A percentile compares a stretch with the other conserved stretches of the same genome.
Evolutionary conservation across 2,797 vertebrate species (phyloP).

Genomic region (Paguma larvata): DNA sequence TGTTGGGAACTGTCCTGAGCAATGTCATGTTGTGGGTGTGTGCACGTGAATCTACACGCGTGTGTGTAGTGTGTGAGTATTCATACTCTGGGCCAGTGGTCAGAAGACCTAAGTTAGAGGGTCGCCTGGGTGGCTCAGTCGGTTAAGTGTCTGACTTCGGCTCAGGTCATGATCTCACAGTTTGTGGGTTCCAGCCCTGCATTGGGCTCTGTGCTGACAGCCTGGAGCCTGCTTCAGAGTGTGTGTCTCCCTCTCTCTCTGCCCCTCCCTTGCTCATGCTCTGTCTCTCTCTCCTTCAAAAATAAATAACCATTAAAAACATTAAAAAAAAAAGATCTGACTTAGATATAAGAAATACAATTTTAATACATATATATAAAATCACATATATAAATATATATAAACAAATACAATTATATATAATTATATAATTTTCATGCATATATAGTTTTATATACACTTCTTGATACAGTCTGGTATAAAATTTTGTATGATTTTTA

Average conservation of each 20-base stretch:
- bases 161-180: too few species aligned
- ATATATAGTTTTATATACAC: too few species aligned
- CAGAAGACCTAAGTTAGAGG: neutral
- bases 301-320: too few species aligned
- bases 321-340: neutral
- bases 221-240: too few species aligned
- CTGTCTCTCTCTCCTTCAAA: too few species aligned
- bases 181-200: too few species aligned
- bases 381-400: neutral
- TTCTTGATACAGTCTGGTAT: neutral
- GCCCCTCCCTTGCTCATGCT: too few species aligned
- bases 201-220: too few species aligned
- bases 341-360: neutral
- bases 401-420: neutral
- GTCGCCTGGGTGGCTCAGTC: too few species aligned
- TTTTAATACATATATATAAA: neutral
- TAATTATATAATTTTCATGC: neutral
- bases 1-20: neutral
- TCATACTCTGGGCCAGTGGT: neutral
- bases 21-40: neutral
- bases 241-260: too few species aligned
- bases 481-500: neutral
- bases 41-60: too few species aligned
- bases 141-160: too few species aligned
- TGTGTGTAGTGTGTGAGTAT: neutral